These are phyloP conservation scores for Subacronicta megacephala DNA, from an alignment of 2,888 invertebrate genomes.

Conservation along the genomic window DNA sequence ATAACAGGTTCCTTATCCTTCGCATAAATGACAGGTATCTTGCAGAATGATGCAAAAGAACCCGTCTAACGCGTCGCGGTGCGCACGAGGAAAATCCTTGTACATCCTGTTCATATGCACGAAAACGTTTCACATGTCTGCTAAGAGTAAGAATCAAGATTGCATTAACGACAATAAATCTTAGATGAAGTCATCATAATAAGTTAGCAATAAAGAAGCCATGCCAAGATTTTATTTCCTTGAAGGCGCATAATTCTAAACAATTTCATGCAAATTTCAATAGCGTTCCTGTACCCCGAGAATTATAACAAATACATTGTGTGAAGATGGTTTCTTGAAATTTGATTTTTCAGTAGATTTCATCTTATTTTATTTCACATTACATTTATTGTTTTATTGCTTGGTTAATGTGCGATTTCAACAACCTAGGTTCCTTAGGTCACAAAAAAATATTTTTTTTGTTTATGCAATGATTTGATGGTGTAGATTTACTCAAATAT, in stretches of 20 bases:
- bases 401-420: constrained; percentile 1
- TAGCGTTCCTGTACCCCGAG: constrained; percentile 9
- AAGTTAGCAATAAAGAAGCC: constrained; percentile 43
- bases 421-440: constrained; percentile 18
- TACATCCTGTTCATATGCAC: constrained; percentile 78
- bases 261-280: constrained; percentile 12
- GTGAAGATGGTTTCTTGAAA: constrained; percentile 15
- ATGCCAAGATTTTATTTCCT: constrained; percentile 30
- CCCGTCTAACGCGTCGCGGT: constrained; percentile 62
- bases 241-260: constrained; percentile 48
- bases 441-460: constrained; percentile 5
- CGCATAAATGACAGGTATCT: constrained; percentile 53
- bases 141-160: constrained; percentile 60
- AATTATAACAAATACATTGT: constrained; percentile 31
- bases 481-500: too few species aligned
- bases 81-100: constrained; percentile 79
- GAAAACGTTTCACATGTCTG: constrained; percentile 65
- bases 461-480: too few species aligned
- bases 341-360: constrained; percentile 17
- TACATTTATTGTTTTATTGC: constrained; percentile 26
- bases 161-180: constrained; percentile 62
- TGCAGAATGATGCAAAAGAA: constrained; percentile 65
- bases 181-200: constrained; percentile 57
- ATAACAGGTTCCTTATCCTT: constrained; percentile 41
- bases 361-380: constrained; percentile 7